Percentiles rank a stretch among this genome's conserved stretches.
These are phyloP conservation scores for Leptodactylus fallax DNA, from an alignment of 2,797 vertebrate species.

Conservation along the genomic window DNA sequence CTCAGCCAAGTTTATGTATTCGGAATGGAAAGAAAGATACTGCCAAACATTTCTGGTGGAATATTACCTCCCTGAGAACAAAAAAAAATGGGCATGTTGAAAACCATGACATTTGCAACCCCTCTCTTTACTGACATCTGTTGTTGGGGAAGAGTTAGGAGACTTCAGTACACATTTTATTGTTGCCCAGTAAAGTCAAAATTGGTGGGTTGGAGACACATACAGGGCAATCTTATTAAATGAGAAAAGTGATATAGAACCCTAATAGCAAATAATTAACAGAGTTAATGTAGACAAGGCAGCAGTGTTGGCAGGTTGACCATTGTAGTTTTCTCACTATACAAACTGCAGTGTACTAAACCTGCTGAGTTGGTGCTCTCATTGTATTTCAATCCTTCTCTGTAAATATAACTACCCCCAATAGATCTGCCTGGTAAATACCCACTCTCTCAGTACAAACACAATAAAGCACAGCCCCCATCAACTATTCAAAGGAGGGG, in stretches of 20 bases:
- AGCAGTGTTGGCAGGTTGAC: background rate
- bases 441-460: constrained; percentile 9
- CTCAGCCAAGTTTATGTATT: too few relatives aligned
- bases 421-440: constrained; percentile 31
- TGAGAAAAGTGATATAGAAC: background rate
- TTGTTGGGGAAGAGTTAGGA: too few relatives aligned
- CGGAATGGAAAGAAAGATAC: too few relatives aligned
- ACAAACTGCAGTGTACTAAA: constrained; percentile 1
- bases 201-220: too few relatives aligned
- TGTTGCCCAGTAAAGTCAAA: too few relatives aligned
- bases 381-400: constrained; percentile 16
- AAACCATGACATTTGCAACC: too few relatives aligned
- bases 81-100: too few relatives aligned
- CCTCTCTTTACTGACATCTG: too few relatives aligned
- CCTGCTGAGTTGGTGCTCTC: constrained; percentile 13
- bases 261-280: background rate
- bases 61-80: too few relatives aligned
- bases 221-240: background rate
- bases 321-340: constrained; percentile 1
- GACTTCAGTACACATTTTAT: too few relatives aligned
- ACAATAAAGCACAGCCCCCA: constrained; percentile 24
- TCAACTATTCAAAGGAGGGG: background rate
- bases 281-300: background rate
- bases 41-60: too few relatives aligned
- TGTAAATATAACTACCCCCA: constrained; percentile 27